phyloP scores from a whole-genome alignment of 1,140 invertebrate genomes.

The Solenopsis fugax region DNA sequence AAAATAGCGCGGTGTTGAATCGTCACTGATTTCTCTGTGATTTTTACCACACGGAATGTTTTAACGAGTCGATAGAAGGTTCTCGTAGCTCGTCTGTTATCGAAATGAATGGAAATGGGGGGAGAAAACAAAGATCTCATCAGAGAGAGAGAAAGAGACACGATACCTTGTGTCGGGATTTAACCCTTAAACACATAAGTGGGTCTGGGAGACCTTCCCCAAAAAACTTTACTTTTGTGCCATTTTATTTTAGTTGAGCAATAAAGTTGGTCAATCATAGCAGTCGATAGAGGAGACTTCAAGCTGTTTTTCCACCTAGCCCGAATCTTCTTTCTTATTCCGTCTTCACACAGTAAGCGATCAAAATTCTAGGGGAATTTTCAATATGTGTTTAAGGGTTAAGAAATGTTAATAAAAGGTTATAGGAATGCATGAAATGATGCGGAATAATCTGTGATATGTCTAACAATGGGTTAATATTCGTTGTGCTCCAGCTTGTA shows the following conservation, averaged over 20 bases:
- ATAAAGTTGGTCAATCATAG: too few species aligned
- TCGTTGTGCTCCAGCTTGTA: slow-evolving; percentile 2
- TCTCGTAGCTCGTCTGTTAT: neutral
- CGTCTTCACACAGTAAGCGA: too few species aligned
- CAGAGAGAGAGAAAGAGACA: neutral
- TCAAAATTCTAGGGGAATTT: too few species aligned
- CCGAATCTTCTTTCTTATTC: too few species aligned
- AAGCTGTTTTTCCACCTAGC: too few species aligned
- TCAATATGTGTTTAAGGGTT: too few species aligned
- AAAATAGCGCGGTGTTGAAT: neutral
- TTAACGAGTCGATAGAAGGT: neutral
- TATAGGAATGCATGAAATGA: neutral
- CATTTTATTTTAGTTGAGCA: too few species aligned
- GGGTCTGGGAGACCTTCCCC: too few species aligned
- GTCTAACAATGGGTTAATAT: slow-evolving; percentile 8
- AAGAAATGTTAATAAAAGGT: neutral
- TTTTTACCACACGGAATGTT: neutral
- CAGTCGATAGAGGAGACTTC: too few species aligned
- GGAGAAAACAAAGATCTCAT: neutral
- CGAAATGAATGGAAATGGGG: neutral
- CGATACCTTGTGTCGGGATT: neutral
- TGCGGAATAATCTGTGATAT: neutral
- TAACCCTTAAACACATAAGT: too few species aligned
- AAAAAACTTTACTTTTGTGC: too few species aligned
- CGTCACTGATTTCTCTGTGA: slow-evolving; percentile 1